Evolutionary conservation across 2,797 vertebrate genomes (phyloP).

Genomic region (Sparus aurata): DNA sequence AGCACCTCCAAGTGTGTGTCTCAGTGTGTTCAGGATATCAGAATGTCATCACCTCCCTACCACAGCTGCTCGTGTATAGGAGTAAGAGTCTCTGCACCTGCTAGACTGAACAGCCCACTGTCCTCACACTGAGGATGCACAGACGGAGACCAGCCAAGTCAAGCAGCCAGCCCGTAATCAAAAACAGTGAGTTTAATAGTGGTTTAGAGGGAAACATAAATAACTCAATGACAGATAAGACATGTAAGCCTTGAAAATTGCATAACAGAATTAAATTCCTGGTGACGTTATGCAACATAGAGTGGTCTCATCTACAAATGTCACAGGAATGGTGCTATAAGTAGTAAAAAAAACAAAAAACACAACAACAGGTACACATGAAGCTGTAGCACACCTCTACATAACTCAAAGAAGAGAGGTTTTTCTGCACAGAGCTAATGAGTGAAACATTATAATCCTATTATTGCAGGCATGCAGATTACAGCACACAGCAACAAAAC

Average conservation of each 20-base stretch:
- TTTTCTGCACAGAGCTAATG: constrained; percentile 13
- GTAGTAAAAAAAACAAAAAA: constrained; percentile 12
- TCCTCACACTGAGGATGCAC: constrained; percentile 57
- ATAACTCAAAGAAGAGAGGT: background rate
- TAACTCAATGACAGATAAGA: constrained; percentile 47
- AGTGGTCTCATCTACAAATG: constrained; percentile 23
- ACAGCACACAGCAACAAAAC: constrained; percentile 16
- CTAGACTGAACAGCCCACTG: constrained; percentile 65
- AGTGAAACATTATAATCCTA: constrained; percentile 25
- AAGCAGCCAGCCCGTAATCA: constrained; percentile 49
- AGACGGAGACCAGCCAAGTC: constrained; percentile 52
- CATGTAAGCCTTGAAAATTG: constrained; percentile 18
- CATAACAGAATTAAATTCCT: constrained; percentile 31
- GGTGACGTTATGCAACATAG: constrained; percentile 43
- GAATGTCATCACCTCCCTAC: constrained; percentile 55
- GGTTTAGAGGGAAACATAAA: constrained; percentile 48
- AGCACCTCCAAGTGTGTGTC: constrained; percentile 23
- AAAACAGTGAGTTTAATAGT: constrained; percentile 51
- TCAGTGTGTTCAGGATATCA: constrained; percentile 53
- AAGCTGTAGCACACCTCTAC: constrained; percentile 4
- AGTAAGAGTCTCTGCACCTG: constrained; percentile 73
- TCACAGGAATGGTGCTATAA: constrained; percentile 16
- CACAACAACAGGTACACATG: background rate
- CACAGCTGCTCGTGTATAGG: constrained; percentile 62
- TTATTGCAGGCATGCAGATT: constrained; percentile 28